These are phyloP conservation scores for Acipenser transmontanus DNA, from an alignment of 2,797 vertebrate species.

Conservation along the genomic window DNA sequence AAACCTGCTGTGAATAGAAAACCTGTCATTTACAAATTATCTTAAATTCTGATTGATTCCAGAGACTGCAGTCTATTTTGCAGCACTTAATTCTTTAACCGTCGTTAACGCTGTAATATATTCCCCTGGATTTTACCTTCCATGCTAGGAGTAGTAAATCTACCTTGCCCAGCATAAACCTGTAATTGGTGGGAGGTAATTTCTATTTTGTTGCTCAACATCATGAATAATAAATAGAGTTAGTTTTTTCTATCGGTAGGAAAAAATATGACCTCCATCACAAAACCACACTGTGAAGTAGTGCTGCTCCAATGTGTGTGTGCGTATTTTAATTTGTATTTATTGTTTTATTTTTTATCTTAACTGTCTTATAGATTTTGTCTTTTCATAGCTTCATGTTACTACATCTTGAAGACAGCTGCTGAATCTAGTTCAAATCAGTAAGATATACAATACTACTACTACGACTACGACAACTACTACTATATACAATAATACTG, in stretches of 20 bases:
- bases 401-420: too few species aligned
- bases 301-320: not conserved
- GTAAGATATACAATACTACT: too few species aligned
- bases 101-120: slow-evolving; percentile 36
- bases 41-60: slow-evolving; percentile 48
- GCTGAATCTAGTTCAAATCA: too few species aligned
- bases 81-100: slow-evolving; percentile 40
- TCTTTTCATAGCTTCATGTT: too few species aligned
- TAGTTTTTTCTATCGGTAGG: not conserved
- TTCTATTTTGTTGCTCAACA: slow-evolving; percentile 15
- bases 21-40: slow-evolving; percentile 36
- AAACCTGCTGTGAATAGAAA: slow-evolving; percentile 27
- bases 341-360: too few species aligned
- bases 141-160: slow-evolving; percentile 12
- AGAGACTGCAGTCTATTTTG: slow-evolving; percentile 34
- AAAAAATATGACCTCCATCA: slow-evolving; percentile 6
- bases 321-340: too few species aligned
- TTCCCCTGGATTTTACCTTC: slow-evolving; percentile 34
- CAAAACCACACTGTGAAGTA: not conserved
- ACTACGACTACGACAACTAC: too few species aligned
- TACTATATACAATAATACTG: too few species aligned
- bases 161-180: slow-evolving; percentile 12
- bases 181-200: slow-evolving; percentile 17
- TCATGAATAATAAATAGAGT: slow-evolving; percentile 15
- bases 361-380: too few species aligned